Conservation (phyloP, 2,113 vertebrate species). For the Canis aureus region DNA sequence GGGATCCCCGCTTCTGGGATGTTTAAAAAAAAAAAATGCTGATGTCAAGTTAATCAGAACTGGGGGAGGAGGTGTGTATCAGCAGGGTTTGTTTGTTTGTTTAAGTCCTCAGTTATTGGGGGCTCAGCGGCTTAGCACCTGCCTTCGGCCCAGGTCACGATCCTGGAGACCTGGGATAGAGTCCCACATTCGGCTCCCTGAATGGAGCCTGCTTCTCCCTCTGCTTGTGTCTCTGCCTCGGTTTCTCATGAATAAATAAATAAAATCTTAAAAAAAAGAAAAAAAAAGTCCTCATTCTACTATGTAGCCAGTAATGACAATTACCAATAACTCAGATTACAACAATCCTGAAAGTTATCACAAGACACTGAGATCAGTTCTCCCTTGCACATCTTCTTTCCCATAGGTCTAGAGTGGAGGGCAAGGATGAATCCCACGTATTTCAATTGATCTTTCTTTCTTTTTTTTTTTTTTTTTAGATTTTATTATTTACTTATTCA, state of each 20-base stretch:
- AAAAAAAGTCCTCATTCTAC: neutral
- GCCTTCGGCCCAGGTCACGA: no score
- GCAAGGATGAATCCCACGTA: neutral
- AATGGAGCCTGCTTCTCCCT: no score
- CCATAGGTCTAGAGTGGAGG: neutral
- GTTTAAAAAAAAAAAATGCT: neutral
- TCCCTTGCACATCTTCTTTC: neutral
- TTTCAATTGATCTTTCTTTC: neutral
- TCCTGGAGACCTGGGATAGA: no score
- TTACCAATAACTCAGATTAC: neutral
- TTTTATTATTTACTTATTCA: no score
- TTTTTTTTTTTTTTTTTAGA: no score
- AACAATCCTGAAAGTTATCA: neutral
- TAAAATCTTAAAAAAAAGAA: no score
- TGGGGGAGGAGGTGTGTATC: neutral
- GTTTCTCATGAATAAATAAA: no score
- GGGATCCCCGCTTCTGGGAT: neutral
- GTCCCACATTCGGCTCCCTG: no score
- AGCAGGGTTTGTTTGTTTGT: neutral
- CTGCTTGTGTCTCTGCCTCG: no score
- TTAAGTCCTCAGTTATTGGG: neutral
- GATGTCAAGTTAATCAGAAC: constrained; percentile 2
- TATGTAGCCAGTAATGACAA: constrained; percentile 31
- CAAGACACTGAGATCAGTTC: neutral
- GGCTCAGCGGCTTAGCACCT: no score